Conservation (phyloP, 2,797 vertebrate species). For the Dromococcyx pavoninus region DNA sequence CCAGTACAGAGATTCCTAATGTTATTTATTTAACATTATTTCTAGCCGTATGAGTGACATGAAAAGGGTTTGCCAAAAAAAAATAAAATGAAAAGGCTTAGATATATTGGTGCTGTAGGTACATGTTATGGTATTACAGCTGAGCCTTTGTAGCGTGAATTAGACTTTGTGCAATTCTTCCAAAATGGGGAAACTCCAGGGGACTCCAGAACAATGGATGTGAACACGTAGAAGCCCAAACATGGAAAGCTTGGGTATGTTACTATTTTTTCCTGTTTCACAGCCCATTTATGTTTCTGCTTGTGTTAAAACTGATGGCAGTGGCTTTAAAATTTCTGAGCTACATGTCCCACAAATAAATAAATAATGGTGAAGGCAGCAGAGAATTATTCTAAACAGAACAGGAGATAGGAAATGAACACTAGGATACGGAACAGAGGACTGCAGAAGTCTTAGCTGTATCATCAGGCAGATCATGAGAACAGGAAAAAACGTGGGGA, state of each 20-base stretch:
- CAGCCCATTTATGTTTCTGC: background rate
- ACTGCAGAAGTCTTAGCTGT: background rate
- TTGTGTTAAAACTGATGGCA: background rate
- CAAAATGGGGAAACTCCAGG: background rate
- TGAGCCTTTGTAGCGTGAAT: background rate
- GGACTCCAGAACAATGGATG: background rate
- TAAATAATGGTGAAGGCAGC: background rate
- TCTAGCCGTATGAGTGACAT: background rate
- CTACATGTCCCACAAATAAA: background rate
- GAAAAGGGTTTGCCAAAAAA: background rate
- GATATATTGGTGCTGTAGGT: background rate
- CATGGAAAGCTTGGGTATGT: background rate
- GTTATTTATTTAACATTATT: background rate
- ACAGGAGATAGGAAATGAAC: background rate
- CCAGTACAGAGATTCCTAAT: background rate
- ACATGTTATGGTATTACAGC: rapidly evolving
- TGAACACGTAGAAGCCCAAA: background rate
- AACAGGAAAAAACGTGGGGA: background rate
- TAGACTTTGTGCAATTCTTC: background rate
- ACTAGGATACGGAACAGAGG: background rate
- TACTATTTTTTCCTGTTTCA: background rate
- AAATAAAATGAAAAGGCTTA: background rate
- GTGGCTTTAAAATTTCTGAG: background rate
- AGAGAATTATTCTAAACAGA: rapidly evolving
- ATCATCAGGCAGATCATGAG: background rate